Percentiles rank a stretch among this genome's conserved stretches.
phyloP scores from a whole-genome alignment of 1,140 invertebrate species.

The Sipha flava region DNA sequence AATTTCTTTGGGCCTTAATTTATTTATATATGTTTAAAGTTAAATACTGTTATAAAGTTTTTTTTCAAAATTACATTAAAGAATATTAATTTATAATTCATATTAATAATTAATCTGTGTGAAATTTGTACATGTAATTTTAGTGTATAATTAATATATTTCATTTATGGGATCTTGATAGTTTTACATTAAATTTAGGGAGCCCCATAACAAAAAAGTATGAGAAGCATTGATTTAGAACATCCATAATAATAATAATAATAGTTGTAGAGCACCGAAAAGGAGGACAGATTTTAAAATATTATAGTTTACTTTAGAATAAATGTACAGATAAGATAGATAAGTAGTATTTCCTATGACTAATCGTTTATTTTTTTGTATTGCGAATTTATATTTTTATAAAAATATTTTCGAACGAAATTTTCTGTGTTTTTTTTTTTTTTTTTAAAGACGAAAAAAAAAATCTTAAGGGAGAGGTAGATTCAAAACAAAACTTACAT shows the following conservation, averaged over 20 bases:
- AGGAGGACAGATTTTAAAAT: background rate
- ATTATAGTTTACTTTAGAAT: background rate
- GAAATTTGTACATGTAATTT: too few relatives aligned
- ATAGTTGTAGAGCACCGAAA: background rate
- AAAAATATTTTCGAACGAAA: background rate
- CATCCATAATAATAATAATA: background rate
- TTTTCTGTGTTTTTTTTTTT: background rate
- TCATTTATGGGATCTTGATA: too few relatives aligned
- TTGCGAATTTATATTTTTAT: background rate
- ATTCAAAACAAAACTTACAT: background rate
- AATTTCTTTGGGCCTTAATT: too few relatives aligned
- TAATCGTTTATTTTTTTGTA: background rate
- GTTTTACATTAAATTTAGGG: too few relatives aligned
- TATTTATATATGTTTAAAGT: too few relatives aligned
- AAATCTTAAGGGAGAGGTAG: background rate
- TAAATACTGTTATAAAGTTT: too few relatives aligned
- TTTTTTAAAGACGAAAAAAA: background rate
- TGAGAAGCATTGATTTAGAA: too few relatives aligned
- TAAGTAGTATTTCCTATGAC: background rate
- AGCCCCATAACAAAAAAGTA: too few relatives aligned
- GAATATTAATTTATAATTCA: too few relatives aligned
- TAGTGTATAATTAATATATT: too few relatives aligned
- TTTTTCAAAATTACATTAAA: too few relatives aligned
- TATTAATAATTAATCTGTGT: too few relatives aligned
- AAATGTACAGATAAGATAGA: background rate